Base-by-base conservation (phyloP, 2,888 invertebrate genomes). In the Ceramica pisi region DNA sequence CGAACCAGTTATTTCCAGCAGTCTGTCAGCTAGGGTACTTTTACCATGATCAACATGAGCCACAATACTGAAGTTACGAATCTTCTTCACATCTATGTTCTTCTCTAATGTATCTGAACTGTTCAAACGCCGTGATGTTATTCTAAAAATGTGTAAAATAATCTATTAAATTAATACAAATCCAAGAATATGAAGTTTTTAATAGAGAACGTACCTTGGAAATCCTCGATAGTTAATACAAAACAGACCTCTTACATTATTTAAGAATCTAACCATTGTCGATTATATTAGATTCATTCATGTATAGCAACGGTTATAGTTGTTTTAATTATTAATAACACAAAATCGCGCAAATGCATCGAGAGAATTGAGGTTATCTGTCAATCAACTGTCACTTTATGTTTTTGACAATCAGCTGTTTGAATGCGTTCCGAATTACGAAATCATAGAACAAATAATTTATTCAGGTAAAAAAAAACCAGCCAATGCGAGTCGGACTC, bases 1-100 rank as follows among this genome's bases (percentile, higher is more conserved):
- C 0, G 97, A 97, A 82, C 99, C 99, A 23, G 99, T 99, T 67
- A 98, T 94, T 97, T 99, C 99, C 19, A 99, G 93, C n/a, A 99
- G 92, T 69, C 99, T 96, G 92, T 99, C 99, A 1, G 99, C 99
- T 71, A 99, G 94, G 0, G 99, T 99, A 92, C 99, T 99, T 95
- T 99, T 99, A 0, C 99, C 99, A 96, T 99, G 99, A 92, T 99
- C 99, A 1, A 99, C 98, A 94, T 99, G 99, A n/a, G 99, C 99
- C 78, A 99, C 99, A 87, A 99, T 99, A 93, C 99, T 98, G 90
- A 99, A 99, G 92, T 99, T 99, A 71, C 99, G 96, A 56, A 99
- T 98, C 81, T 89, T 92, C 53, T 83, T 88, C n/a, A 91, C 88
- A 51, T 94, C 92, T 59, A 91, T 71, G 35, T 70, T 74, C 44